phyloP scores from a whole-genome alignment of 2,888 invertebrate genomes.

The Cataglyphis albicans region DNA sequence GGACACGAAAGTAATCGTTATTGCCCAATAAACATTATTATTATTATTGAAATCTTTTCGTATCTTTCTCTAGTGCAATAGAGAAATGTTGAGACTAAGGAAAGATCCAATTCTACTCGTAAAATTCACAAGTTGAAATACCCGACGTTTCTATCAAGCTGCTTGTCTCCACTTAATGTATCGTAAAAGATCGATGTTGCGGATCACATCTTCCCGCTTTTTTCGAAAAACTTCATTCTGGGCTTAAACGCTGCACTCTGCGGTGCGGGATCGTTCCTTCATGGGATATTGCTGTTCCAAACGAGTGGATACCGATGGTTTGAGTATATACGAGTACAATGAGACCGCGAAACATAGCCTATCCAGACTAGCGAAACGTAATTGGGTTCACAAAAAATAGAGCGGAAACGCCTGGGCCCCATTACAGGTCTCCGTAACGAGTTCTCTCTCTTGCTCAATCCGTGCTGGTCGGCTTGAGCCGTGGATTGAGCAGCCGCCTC shows the following conservation, averaged over 20 bases:
- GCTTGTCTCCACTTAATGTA: slow-evolving; percentile 29
- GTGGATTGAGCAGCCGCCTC: slow-evolving; percentile 71
- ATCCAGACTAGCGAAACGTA: slow-evolving; percentile 78
- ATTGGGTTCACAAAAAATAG: slow-evolving; percentile 81
- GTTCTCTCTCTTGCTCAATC: slow-evolving; percentile 77
- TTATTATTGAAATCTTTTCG: not conserved
- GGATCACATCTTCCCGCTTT: not conserved
- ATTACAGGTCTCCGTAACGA: slow-evolving; percentile 78
- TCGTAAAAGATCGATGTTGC: slow-evolving; percentile 48
- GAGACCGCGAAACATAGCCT: slow-evolving; percentile 76
- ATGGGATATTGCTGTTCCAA: slow-evolving; percentile 62
- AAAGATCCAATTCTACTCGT: not conserved
- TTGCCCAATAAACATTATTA: not conserved
- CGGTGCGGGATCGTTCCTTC: slow-evolving; percentile 20
- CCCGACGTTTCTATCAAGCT: not conserved
- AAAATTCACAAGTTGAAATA: not conserved
- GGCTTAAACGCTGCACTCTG: slow-evolving; percentile 28
- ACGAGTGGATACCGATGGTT: slow-evolving; percentile 60
- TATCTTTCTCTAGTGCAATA: not conserved
- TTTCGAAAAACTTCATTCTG: slow-evolving; percentile 37
- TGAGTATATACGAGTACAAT: slow-evolving; percentile 55
- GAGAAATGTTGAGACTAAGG: not conserved
- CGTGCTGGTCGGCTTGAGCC: slow-evolving; percentile 63
- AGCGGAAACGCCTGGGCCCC: slow-evolving; percentile 82
- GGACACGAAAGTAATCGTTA: not conserved